Percentiles rank a stretch among this genome's conserved stretches.
phyloP scores from a whole-genome alignment of 2,113 vertebrate species.

The Rallus limicola region DNA sequence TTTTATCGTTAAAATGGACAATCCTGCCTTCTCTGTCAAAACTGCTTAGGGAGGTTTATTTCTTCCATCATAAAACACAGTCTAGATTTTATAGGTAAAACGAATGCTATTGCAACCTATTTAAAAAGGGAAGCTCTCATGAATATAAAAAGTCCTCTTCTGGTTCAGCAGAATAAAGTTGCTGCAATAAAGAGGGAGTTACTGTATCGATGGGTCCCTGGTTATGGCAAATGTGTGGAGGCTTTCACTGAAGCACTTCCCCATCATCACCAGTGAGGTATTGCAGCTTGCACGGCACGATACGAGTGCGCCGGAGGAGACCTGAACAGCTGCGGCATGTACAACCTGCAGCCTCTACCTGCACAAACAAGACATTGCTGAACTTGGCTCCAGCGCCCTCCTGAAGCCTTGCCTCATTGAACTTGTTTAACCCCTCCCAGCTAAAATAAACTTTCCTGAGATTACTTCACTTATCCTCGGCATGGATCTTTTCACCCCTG shows the following conservation, averaged over 20 bases:
- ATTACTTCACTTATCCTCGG: conserved; percentile 76
- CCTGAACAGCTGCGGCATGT: neutral
- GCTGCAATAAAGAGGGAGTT: neutral
- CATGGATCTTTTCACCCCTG: conserved; percentile 71
- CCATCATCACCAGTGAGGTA: neutral
- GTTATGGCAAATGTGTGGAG: neutral
- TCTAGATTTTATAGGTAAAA: conserved; percentile 58
- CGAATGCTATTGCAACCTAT: conserved; percentile 7
- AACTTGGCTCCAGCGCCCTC: conserved; percentile 45
- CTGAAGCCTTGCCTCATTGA: conserved; percentile 53
- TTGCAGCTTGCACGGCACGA: fast-evolving
- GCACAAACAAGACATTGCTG: conserved; percentile 46
- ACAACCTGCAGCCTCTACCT: conserved; percentile 47
- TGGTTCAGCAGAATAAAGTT: neutral
- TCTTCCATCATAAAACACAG: conserved; percentile 58
- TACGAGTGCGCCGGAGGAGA: neutral
- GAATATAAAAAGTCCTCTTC: neutral
- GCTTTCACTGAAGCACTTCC: neutral
- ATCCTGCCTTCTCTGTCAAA: conserved; percentile 61
- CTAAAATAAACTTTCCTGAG: conserved; percentile 78
- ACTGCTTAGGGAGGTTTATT: conserved; percentile 65
- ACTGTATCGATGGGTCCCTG: neutral
- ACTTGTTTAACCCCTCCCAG: conserved; percentile 64
- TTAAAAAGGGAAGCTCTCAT: conserved; percentile 3
- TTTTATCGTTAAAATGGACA: conserved; percentile 65